Evolutionary conservation across 2,113 vertebrate species (phyloP).

Genomic region (Sebastes fasciatus): DNA sequence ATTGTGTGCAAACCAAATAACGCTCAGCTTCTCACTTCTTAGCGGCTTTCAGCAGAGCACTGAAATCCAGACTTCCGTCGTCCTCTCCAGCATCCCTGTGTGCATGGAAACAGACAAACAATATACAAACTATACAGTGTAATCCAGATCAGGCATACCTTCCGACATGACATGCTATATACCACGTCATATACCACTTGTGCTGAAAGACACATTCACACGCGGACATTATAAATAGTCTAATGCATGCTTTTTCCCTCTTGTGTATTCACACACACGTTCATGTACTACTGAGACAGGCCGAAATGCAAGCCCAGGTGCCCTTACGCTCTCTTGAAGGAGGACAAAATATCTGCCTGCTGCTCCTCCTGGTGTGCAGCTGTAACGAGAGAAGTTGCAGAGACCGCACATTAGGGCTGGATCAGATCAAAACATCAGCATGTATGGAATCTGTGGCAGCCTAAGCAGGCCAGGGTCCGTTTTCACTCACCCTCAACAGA

Average conservation of each 20-base stretch:
- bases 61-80: conserved; percentile 91
- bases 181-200: neutral
- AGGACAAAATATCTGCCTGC: conserved; percentile 81
- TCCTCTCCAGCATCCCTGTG: conserved; percentile 85
- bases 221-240: conserved; percentile 31
- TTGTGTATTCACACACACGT: neutral
- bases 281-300: neutral
- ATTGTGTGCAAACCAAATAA: conserved; percentile 3
- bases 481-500: conserved; percentile 86
- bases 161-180: conserved; percentile 6
- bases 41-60: conserved; percentile 87
- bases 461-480: neutral
- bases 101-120: conserved; percentile 24
- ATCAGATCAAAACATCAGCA: conserved; percentile 53
- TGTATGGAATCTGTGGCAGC: conserved; percentile 29
- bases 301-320: conserved; percentile 30
- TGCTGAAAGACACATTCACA: conserved; percentile 14
- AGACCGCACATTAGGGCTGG: conserved; percentile 41
- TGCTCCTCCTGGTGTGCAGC: conserved; percentile 76
- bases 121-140: neutral
- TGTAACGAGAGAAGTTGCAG: conserved; percentile 73
- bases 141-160: neutral
- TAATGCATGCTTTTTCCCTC: neutral
- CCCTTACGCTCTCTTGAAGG: conserved; percentile 90
- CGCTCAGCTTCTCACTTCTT: conserved; percentile 84